phyloP scores from a whole-genome alignment of 2,888 invertebrate genomes.

The Malthinus seriepunctatus region DNA sequence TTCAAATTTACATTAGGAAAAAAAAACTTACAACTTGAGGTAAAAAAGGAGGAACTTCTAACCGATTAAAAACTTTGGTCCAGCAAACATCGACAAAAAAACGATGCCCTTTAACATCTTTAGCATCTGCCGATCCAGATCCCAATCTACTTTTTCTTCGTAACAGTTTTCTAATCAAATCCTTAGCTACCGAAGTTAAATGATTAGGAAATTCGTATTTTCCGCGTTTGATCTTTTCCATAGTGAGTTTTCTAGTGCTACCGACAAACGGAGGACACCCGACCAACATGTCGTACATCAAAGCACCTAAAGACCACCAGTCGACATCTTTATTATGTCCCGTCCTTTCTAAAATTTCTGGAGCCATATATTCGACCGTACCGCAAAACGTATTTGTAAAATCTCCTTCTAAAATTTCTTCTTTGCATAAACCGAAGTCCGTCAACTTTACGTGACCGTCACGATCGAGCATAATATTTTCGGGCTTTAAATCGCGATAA shows the following conservation, averaged over 20 bases:
- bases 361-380: constrained; percentile 99
- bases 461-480: constrained; percentile 94
- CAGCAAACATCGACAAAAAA: not conserved
- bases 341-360: constrained; percentile 92
- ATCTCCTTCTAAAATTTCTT: constrained; percentile 89
- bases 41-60: not conserved
- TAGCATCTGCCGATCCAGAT: not conserved
- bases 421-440: constrained; percentile 98
- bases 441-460: constrained; percentile 98
- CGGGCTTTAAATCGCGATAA: constrained; percentile 97
- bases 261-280: not conserved
- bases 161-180: too few species aligned
- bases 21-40: constrained; percentile 1
- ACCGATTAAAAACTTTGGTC: not conserved
- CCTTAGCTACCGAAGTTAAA: too few species aligned
- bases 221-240: too few species aligned
- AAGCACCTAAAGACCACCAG: constrained; percentile 98
- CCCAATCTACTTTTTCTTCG: not conserved
- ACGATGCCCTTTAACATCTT: not conserved
- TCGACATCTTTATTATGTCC: constrained; percentile 98
- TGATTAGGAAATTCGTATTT: too few species aligned
- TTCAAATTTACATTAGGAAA: not conserved
- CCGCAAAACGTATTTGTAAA: constrained; percentile 99
- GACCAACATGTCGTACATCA: constrained; percentile 77
- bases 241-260: too few species aligned